These are phyloP conservation scores for Charadrius vociferus DNA, from an alignment of 2,113 vertebrate genomes.

Conservation along the genomic window DNA sequence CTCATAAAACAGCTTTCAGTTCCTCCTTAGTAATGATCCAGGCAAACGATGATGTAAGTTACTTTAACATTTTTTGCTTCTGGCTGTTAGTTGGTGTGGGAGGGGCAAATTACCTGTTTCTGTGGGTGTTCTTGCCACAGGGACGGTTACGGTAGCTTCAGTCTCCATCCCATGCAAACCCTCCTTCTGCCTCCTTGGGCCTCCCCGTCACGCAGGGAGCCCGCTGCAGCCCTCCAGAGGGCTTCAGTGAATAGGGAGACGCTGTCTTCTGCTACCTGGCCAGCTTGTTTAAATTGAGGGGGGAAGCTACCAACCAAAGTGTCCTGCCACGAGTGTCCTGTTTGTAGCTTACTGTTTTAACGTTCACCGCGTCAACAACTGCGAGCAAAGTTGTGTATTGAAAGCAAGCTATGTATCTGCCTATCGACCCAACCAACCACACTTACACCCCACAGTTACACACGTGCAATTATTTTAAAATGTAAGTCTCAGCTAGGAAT, in stretches of 20 bases:
- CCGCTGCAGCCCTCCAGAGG: background rate
- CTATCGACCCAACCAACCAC: background rate
- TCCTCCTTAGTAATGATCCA: conserved; percentile 66
- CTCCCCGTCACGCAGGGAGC: background rate
- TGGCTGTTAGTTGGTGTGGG: conserved; percentile 62
- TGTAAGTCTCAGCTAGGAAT: background rate
- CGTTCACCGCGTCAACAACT: background rate
- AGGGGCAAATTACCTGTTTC: conserved; percentile 65
- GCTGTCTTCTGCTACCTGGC: background rate
- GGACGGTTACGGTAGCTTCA: background rate
- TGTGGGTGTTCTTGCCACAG: conserved; percentile 68
- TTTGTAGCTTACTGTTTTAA: background rate
- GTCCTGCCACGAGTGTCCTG: rapidly evolving
- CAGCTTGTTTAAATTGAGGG: background rate
- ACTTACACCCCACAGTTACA: background rate
- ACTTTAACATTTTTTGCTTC: conserved; percentile 63
- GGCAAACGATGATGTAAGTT: conserved; percentile 64
- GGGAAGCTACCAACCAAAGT: background rate
- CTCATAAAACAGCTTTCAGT: conserved; percentile 67
- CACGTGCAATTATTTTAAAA: background rate
- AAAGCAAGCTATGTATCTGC: background rate
- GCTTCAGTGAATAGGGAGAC: background rate
- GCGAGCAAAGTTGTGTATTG: background rate
- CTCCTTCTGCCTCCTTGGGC: background rate
- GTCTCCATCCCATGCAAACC: background rate